Evolutionary conservation across 2,888 invertebrate species (phyloP).

Genomic region (Harpagoxenus sublaevis): DNA sequence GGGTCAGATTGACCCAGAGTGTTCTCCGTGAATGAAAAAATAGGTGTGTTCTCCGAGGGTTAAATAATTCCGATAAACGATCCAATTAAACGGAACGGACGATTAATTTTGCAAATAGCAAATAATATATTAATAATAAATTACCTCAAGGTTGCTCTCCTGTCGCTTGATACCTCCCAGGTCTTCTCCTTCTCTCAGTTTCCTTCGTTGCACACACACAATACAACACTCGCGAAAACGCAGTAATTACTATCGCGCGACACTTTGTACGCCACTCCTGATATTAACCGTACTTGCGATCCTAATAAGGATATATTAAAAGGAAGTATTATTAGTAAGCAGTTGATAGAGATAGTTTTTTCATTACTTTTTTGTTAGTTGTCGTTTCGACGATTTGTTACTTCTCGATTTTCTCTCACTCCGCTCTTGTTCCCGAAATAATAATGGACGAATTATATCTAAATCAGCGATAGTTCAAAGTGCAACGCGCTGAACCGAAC

Average conservation of each 20-base stretch:
- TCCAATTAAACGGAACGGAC: neutral
- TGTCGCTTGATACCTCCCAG: neutral
- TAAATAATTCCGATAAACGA: neutral
- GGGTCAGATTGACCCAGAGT: too few relatives aligned
- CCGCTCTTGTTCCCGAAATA: neutral
- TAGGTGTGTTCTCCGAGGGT: too few relatives aligned
- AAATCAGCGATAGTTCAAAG: neutral
- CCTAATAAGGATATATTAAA: neutral
- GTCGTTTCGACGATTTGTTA: neutral
- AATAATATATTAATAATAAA: conserved; percentile 12
- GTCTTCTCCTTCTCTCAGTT: neutral
- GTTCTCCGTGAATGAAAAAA: too few relatives aligned
- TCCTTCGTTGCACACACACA: neutral
- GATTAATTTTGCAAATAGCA: neutral
- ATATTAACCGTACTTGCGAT: neutral
- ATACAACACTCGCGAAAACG: neutral
- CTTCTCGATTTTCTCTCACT: neutral
- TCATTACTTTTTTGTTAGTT: neutral
- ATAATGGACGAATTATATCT: neutral
- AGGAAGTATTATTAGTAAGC: neutral
- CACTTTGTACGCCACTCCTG: neutral
- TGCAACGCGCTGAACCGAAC: neutral
- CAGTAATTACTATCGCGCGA: neutral
- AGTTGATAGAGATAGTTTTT: neutral
- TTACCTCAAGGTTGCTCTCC: neutral